Percentiles rank a stretch among this genome's conserved stretches.
Evolutionary conservation across 1,140 invertebrate genomes (phyloP).

Genomic region (Neodiprion fabricii): DNA sequence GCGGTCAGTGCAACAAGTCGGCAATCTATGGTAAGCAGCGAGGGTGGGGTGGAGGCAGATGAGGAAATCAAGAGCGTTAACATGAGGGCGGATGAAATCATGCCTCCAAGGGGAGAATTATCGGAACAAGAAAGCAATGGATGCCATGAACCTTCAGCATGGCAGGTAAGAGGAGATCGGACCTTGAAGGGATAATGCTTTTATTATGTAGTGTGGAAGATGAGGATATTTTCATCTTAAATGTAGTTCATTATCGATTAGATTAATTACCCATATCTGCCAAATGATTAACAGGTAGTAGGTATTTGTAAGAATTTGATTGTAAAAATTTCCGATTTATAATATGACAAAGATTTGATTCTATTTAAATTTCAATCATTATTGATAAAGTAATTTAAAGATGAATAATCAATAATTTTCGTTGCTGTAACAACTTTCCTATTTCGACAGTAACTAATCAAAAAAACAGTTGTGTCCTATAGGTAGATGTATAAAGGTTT

Average conservation of each 20-base stretch:
- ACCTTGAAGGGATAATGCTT: slow-evolving; percentile 24
- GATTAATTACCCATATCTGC: slow-evolving; percentile 10
- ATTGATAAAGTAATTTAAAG: too few species aligned
- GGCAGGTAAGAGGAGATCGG: slow-evolving; percentile 63
- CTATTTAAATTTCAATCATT: too few species aligned
- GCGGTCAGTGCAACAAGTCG: slow-evolving; percentile 59
- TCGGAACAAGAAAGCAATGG: slow-evolving; percentile 85
- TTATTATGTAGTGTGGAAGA: not conserved
- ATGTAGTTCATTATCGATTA: slow-evolving; percentile 15
- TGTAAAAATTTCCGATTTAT: too few species aligned
- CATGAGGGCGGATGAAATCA: slow-evolving; percentile 82
- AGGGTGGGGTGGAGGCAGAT: slow-evolving; percentile 65
- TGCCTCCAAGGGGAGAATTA: slow-evolving; percentile 82
- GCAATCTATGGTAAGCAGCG: slow-evolving; percentile 58
- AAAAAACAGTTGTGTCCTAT: too few species aligned
- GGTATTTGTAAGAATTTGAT: too few species aligned
- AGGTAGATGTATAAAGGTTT: too few species aligned
- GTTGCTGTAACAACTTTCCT: too few species aligned
- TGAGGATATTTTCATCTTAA: not conserved
- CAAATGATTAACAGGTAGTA: too few species aligned
- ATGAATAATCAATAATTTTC: too few species aligned
- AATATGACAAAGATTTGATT: too few species aligned
- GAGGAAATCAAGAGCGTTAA: slow-evolving; percentile 70
- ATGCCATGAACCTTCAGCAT: slow-evolving; percentile 68
- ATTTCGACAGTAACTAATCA: too few species aligned